Conservation (phyloP, 2,113 vertebrate species). For the Gymnarchus niloticus region DNA sequence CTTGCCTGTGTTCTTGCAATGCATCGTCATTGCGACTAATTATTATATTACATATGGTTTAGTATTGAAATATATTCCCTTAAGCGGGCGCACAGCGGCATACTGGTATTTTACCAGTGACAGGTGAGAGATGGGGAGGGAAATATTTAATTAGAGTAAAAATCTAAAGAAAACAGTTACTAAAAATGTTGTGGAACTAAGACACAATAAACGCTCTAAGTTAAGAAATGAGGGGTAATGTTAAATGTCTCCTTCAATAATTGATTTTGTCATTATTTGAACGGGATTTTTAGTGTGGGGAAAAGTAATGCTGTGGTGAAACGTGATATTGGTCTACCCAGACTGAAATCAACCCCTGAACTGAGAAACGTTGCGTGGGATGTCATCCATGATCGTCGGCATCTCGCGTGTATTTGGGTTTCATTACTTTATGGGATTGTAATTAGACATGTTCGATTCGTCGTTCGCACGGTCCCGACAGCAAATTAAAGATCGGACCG, state of each 20-base stretch:
- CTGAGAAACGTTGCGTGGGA: background rate
- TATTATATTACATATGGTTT: background rate
- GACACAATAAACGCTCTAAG: background rate
- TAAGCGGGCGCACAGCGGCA: background rate
- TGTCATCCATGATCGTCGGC: background rate
- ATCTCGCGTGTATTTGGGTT: background rate
- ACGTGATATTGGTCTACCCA: background rate
- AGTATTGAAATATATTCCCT: background rate
- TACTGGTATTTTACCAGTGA: background rate
- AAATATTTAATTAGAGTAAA: background rate
- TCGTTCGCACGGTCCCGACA: background rate
- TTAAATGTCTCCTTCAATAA: conserved; percentile 8
- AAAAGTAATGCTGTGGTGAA: background rate
- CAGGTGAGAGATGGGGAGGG: background rate
- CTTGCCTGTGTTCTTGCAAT: background rate
- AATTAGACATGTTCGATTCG: background rate
- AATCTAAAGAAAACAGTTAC: background rate
- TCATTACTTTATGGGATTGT: background rate
- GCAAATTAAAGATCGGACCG: background rate
- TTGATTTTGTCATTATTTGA: conserved; percentile 1
- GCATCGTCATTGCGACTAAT: background rate
- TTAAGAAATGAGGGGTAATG: background rate
- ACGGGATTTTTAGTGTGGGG: background rate
- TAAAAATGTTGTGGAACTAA: background rate
- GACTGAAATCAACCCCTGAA: background rate